Conservation (phyloP, 2,888 invertebrate species). For the Strigamia crassipes region DNA sequence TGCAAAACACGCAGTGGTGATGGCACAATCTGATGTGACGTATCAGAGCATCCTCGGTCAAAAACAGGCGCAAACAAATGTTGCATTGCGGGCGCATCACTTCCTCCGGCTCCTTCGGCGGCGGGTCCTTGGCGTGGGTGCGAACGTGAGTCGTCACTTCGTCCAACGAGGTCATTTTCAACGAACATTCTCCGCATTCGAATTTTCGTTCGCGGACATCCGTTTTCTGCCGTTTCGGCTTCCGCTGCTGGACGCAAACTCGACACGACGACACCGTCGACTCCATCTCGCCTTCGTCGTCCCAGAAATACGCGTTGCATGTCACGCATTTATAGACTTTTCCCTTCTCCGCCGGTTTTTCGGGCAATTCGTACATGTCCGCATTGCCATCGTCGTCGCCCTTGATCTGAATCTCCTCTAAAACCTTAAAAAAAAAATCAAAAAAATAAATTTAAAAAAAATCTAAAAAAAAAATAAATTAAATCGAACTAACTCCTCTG, state of each 20-base stretch:
- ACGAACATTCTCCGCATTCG: slow-evolving; percentile 14
- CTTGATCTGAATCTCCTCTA: background rate
- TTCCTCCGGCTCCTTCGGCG: background rate
- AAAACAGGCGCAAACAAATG: background rate
- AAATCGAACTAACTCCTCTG: background rate
- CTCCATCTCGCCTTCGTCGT: slow-evolving; percentile 26
- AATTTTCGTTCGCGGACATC: slow-evolving; percentile 12
- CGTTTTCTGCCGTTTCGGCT: background rate
- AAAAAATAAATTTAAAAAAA: background rate
- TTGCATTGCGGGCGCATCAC: slow-evolving; percentile 13
- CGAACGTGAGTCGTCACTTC: background rate
- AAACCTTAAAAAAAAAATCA: background rate
- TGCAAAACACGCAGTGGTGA: slow-evolving; percentile 12
- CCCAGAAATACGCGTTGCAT: slow-evolving; percentile 36
- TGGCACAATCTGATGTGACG: background rate
- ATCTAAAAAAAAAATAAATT: too few relatives aligned
- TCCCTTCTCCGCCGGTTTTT: background rate
- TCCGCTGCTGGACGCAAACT: background rate
- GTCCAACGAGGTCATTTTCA: background rate
- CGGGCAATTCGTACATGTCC: background rate
- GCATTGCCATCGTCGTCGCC: background rate
- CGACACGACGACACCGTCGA: background rate
- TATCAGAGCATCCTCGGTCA: background rate
- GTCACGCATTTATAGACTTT: slow-evolving; percentile 30
- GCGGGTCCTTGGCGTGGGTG: background rate